Percentiles rank a stretch among this genome's conserved stretches.
phyloP scores from a whole-genome alignment of 2,888 invertebrate species.

The Cistogaster globosa region DNA sequence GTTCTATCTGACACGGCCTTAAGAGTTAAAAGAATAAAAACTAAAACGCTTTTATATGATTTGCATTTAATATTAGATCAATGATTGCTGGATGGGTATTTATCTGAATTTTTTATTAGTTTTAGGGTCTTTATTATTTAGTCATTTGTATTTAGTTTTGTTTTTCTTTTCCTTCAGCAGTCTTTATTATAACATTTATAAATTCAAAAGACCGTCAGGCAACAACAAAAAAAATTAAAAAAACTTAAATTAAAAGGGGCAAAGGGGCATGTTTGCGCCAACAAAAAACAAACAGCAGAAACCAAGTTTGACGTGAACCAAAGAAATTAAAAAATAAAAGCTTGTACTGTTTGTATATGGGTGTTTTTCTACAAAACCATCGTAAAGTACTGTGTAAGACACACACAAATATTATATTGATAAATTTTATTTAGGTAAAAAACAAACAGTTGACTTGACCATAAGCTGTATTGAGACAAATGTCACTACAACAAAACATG shows the following conservation, averaged over 20 bases:
- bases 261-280: neutral
- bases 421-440: too few relatives aligned
- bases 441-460: too few relatives aligned
- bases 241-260: constrained; percentile 3
- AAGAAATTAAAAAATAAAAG: constrained; percentile 32
- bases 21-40: neutral
- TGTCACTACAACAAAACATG: too few relatives aligned
- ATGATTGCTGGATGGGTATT: constrained; percentile 2
- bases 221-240: neutral
- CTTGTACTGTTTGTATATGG: neutral
- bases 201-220: neutral
- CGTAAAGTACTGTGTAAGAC: too few relatives aligned
- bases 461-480: too few relatives aligned
- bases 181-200: too few relatives aligned
- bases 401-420: too few relatives aligned
- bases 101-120: neutral
- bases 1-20: too few relatives aligned
- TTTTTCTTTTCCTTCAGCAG: neutral
- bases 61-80: neutral
- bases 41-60: neutral
- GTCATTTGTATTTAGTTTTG: constrained; percentile 16
- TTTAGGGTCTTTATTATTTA: constrained; percentile 9
- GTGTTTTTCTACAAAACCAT: too few relatives aligned
- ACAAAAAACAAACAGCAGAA: neutral
- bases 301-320: constrained; percentile 33